These are phyloP conservation scores for Eumeta japonica DNA, from an alignment of 1,140 invertebrate species.

Conservation along the genomic window DNA sequence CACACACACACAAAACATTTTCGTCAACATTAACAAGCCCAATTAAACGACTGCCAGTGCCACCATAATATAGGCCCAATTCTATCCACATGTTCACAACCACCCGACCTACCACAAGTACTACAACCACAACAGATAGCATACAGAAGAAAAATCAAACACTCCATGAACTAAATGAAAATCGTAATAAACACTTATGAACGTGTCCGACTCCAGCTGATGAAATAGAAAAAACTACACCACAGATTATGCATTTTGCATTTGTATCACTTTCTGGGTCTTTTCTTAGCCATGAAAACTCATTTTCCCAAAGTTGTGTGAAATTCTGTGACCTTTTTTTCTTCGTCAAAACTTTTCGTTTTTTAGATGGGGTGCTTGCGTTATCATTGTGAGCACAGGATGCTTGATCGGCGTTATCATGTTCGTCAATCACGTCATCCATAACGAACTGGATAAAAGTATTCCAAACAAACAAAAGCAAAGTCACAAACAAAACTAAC, in stretches of 20 bases:
- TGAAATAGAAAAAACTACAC: not conserved
- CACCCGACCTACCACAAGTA: not conserved
- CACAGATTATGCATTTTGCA: constrained; percentile 1
- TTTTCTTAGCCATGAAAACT: not conserved
- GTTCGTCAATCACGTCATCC: no score
- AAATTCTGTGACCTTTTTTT: not conserved
- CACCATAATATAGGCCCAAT: constrained; percentile 1
- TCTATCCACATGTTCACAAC: constrained; percentile 1
- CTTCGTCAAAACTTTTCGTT: no score
- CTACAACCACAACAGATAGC: constrained; percentile 1
- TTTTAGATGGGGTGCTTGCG: no score
- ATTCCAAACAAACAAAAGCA: not conserved
- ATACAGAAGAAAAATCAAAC: constrained; percentile 3
- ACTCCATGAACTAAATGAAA: not conserved
- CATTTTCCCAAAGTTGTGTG: not conserved
- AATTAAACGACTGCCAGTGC: constrained; percentile 1
- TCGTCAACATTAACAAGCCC: not conserved
- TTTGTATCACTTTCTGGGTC: not conserved
- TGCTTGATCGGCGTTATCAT: no score
- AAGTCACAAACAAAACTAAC: not conserved
- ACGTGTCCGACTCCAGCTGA: constrained; percentile 2
- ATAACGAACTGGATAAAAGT: not conserved
- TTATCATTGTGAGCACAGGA: no score
- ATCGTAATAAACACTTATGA: not conserved
- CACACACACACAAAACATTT: constrained; percentile 1